Conservation (phyloP, 2,113 vertebrate species). For the Sclerurus mexicanus region DNA sequence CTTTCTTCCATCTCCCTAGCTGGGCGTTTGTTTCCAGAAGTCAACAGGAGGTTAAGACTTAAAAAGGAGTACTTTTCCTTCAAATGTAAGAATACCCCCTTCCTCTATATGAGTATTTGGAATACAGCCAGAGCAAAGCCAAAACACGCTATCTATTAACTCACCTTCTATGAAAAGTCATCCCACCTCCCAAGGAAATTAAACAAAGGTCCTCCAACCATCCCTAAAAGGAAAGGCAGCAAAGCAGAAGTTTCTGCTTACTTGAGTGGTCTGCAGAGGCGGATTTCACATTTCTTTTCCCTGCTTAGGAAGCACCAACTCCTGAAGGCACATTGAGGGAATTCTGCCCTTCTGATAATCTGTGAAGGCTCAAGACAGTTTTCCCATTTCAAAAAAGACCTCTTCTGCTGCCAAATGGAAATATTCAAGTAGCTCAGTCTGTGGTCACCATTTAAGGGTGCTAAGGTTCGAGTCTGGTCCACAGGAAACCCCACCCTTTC, state of each 20-base stretch:
- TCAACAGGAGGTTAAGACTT: background rate
- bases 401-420: background rate
- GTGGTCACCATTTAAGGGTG: background rate
- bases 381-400: background rate
- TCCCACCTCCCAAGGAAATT: background rate
- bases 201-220: background rate
- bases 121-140: background rate
- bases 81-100: background rate
- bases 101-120: background rate
- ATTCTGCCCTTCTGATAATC: background rate
- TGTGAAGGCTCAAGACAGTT: background rate
- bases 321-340: background rate
- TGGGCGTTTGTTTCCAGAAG: background rate
- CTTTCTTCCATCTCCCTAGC: constrained; percentile 8
- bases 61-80: background rate
- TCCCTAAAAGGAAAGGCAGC: background rate
- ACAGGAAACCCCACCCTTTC: background rate
- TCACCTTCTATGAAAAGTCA: background rate
- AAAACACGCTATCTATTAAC: background rate
- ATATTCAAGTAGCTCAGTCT: background rate
- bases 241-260: background rate
- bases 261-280: background rate
- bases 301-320: background rate
- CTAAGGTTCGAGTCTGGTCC: background rate
- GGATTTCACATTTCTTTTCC: background rate